These are phyloP conservation scores for Marcusenius ussheri DNA, from an alignment of 2,113 vertebrate species.

Conservation along the genomic window DNA sequence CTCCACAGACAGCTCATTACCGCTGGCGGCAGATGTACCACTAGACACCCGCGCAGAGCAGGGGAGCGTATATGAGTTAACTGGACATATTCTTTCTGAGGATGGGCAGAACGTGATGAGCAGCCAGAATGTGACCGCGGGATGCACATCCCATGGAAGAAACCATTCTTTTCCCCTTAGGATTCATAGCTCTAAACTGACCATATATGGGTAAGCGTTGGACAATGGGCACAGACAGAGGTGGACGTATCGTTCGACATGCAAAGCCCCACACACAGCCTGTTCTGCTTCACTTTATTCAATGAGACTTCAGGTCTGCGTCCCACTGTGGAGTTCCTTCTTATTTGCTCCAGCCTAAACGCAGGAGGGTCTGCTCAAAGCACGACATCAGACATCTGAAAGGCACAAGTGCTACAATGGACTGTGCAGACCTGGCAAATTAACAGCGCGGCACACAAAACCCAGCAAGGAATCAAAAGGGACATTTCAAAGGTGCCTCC, in stretches of 20 bases:
- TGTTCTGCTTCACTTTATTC: not conserved
- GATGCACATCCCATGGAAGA: not conserved
- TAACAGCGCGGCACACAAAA: constrained; percentile 48
- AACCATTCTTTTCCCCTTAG: not conserved
- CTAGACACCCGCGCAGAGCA: not conserved
- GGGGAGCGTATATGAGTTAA: not conserved
- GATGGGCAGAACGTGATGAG: not conserved
- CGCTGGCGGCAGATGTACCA: not conserved
- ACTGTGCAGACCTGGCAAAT: constrained; percentile 45
- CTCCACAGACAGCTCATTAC: not conserved
- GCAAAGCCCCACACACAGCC: not conserved
- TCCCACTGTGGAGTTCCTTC: not conserved
- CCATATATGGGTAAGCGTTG: not conserved
- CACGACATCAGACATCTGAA: not conserved
- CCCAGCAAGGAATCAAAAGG: constrained; percentile 40
- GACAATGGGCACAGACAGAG: not conserved
- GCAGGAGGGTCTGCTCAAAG: not conserved
- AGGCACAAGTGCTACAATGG: constrained; percentile 23
- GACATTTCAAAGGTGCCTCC: constrained; percentile 48
- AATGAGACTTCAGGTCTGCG: not conserved
- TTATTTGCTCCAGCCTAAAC: too few relatives aligned
- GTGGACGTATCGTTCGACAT: not conserved
- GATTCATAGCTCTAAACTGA: not conserved
- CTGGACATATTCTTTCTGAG: not conserved
- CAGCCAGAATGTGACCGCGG: not conserved